phyloP scores from a whole-genome alignment of 2,113 vertebrate species.

The Rana temporaria region DNA sequence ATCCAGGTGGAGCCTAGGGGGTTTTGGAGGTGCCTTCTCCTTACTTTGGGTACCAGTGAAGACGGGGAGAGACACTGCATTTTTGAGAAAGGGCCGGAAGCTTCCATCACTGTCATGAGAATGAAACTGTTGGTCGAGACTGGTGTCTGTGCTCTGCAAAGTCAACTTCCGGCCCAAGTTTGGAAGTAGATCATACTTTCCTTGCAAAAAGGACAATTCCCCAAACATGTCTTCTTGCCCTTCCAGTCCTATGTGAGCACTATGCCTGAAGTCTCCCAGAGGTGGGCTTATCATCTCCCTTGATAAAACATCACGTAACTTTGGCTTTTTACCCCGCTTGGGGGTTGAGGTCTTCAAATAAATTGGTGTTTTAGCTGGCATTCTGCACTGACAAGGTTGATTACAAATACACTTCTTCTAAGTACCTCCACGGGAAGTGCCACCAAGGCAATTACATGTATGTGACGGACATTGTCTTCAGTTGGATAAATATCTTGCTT shows the following conservation, averaged over 20 bases:
- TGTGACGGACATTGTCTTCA: slow-evolving; percentile 8
- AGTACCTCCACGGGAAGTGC: too few relatives aligned
- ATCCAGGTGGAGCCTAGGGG: slow-evolving; percentile 78
- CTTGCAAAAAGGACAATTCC: slow-evolving; percentile 80
- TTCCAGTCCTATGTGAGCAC: slow-evolving; percentile 77
- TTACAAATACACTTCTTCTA: too few relatives aligned
- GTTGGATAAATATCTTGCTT: too few relatives aligned
- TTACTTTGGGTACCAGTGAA: slow-evolving; percentile 64
- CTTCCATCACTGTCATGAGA: slow-evolving; percentile 52
- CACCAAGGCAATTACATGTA: too few relatives aligned
- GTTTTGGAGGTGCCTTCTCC: slow-evolving; percentile 80
- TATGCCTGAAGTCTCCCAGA: slow-evolving; percentile 81
- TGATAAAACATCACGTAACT: slow-evolving; percentile 77
- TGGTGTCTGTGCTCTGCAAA: slow-evolving; percentile 4
- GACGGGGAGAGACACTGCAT: slow-evolving; percentile 75
- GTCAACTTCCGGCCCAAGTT: slow-evolving; percentile 48
- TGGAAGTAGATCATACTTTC: slow-evolving; percentile 78
- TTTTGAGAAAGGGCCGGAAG: slow-evolving; percentile 70
- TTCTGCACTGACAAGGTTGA: slow-evolving; percentile 47
- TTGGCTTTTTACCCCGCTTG: slow-evolving; percentile 76
- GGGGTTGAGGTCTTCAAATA: slow-evolving; percentile 80
- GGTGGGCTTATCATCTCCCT: slow-evolving; percentile 85
- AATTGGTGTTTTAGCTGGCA: slow-evolving; percentile 85
- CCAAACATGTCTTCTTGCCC: slow-evolving; percentile 81
- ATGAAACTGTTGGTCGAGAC: slow-evolving; percentile 64